Evolutionary conservation across 2,888 invertebrate genomes (phyloP).

Genomic region (Smittia sp.): DNA sequence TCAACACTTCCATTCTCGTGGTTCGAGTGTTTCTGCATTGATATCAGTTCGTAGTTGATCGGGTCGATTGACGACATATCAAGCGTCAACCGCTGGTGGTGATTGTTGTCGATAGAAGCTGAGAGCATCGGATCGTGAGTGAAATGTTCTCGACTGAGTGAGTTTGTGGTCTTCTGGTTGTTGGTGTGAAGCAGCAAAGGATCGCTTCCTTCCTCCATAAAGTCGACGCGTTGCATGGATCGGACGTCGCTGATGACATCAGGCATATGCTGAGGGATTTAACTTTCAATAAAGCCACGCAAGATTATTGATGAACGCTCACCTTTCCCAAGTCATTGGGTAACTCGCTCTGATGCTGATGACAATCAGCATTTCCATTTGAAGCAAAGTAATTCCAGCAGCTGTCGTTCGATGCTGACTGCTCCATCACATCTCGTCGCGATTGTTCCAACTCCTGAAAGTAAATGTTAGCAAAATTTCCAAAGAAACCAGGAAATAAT

Average conservation of each 20-base stretch:
- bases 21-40: slow-evolving; percentile 6
- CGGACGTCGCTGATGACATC: slow-evolving; percentile 58
- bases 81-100: slow-evolving; percentile 45
- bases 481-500: slow-evolving; percentile 25
- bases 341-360: background rate
- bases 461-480: background rate
- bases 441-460: slow-evolving; percentile 48
- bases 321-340: background rate
- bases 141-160: slow-evolving; percentile 44
- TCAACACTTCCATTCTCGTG: slow-evolving; percentile 46
- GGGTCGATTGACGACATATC: slow-evolving; percentile 43
- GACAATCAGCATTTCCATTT: background rate
- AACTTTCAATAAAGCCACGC: background rate
- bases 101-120: slow-evolving; percentile 48
- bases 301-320: background rate
- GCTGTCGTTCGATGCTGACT: slow-evolving; percentile 52
- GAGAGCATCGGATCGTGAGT: slow-evolving; percentile 55
- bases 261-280: slow-evolving; percentile 54
- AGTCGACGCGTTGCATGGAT: slow-evolving; percentile 61
- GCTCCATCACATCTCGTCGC: slow-evolving; percentile 50
- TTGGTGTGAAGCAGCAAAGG: slow-evolving; percentile 58
- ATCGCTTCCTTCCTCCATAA: slow-evolving; percentile 63
- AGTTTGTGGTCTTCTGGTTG: slow-evolving; percentile 32
- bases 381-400: slow-evolving; percentile 14
- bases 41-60: slow-evolving; percentile 22